phyloP scores from a whole-genome alignment of 2,797 vertebrate genomes.

The Hoplostethus atlanticus region DNA sequence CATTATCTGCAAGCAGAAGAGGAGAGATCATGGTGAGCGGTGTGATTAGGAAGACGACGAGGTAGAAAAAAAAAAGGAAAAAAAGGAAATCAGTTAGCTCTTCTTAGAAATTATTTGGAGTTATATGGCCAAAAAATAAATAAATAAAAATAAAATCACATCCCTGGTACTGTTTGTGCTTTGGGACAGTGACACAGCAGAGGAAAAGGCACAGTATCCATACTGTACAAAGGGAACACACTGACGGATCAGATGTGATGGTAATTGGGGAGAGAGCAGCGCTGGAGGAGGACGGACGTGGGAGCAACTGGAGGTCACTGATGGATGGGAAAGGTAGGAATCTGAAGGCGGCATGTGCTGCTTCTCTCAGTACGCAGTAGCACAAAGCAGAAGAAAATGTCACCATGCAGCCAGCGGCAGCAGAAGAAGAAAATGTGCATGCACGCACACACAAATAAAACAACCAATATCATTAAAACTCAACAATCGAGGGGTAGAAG shows the following conservation, averaged over 20 bases:
- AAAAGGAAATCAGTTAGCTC: not conserved
- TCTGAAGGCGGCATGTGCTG: constrained; percentile 13
- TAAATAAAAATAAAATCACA: not conserved
- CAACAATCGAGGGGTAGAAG: too few relatives aligned
- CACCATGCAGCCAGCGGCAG: too few relatives aligned
- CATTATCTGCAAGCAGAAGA: constrained; percentile 87
- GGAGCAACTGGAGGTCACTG: constrained; percentile 34
- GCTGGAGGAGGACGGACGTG: not conserved
- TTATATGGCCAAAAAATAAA: not conserved
- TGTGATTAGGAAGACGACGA: not conserved
- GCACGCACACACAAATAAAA: too few relatives aligned
- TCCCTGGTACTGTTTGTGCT: not conserved
- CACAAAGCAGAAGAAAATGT: too few relatives aligned
- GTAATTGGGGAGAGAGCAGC: not conserved
- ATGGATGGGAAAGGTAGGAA: constrained; percentile 16
- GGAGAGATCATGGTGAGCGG: not conserved
- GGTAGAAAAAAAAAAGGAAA: not conserved
- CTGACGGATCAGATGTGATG: constrained; percentile 37
- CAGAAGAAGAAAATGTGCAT: too few relatives aligned
- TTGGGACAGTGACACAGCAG: constrained; percentile 18
- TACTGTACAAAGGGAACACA: not conserved
- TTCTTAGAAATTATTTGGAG: not conserved
- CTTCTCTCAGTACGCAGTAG: too few relatives aligned
- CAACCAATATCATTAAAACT: too few relatives aligned
- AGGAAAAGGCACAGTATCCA: constrained; percentile 10